phyloP scores from a whole-genome alignment of 2,888 invertebrate genomes.

The Diarsia rubi region DNA sequence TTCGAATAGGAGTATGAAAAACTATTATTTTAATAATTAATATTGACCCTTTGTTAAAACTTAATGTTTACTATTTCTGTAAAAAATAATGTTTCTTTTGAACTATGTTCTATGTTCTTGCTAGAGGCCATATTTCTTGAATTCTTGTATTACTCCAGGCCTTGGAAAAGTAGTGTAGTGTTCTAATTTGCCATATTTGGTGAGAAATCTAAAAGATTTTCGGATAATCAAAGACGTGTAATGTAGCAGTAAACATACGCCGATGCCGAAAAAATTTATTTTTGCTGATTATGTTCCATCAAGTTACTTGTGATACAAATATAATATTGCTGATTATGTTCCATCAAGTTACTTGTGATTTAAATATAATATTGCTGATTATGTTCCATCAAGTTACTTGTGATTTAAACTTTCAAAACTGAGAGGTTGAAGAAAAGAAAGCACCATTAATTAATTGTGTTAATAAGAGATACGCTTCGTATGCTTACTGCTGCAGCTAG shows the following conservation, averaged over 20 bases:
- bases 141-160: slow-evolving; percentile 28
- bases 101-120: background rate
- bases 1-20: background rate
- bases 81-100: slow-evolving; percentile 6
- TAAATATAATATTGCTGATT: background rate
- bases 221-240: slow-evolving; percentile 9
- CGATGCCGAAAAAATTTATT: background rate
- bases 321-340: background rate
- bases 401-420: background rate
- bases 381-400: background rate
- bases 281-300: background rate
- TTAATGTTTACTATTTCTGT: slow-evolving; percentile 24
- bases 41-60: slow-evolving; percentile 20
- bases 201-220: slow-evolving; percentile 46
- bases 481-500: slow-evolving; percentile 25
- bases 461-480: background rate
- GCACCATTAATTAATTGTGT: background rate
- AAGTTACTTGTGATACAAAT: no score
- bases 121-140: slow-evolving; percentile 10
- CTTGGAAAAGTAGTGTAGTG: slow-evolving; percentile 15
- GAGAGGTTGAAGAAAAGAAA: background rate
- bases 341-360: no score
- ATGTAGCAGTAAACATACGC: slow-evolving; percentile 18
- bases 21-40: slow-evolving; percentile 17
- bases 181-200: slow-evolving; percentile 54